These are phyloP conservation scores for Tenebrosternarchus preto DNA, from an alignment of 2,113 vertebrate genomes.

Conservation along the genomic window DNA sequence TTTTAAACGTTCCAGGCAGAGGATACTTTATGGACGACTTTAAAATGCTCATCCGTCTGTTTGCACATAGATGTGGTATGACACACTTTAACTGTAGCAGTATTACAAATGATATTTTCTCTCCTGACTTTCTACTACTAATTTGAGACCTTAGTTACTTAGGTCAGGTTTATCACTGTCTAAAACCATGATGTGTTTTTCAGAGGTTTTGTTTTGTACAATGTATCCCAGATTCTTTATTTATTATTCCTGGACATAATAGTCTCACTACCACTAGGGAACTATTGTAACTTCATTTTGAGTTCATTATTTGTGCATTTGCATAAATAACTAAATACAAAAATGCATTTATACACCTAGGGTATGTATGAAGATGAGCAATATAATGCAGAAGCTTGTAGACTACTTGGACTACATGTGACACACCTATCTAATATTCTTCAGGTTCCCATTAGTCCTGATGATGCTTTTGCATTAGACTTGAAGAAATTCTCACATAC, in stretches of 20 bases:
- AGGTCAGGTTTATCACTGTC: not conserved
- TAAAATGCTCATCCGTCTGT: no score
- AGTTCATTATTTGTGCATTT: not conserved
- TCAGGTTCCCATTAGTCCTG: no score
- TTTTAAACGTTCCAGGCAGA: not conserved
- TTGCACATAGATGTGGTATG: no score
- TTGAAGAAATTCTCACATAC: no score
- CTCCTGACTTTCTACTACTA: not conserved
- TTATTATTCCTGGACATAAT: no score
- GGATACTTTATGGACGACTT: not conserved
- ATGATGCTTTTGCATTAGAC: no score
- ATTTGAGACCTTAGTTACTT: not conserved
- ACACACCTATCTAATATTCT: no score
- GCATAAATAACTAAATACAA: not conserved
- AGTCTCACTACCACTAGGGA: no score
- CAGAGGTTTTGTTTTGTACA: not conserved
- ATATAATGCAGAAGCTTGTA: no score
- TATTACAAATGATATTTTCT: not conserved
- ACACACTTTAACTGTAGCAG: not conserved
- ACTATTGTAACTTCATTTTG: not conserved
- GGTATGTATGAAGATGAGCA: no score
- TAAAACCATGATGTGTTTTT: not conserved
- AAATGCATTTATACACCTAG: no score
- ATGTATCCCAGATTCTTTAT: not conserved
- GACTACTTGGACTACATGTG: no score